Conservation (phyloP, 2,797 vertebrate genomes). For the Melanotaenia trifasciata region DNA sequence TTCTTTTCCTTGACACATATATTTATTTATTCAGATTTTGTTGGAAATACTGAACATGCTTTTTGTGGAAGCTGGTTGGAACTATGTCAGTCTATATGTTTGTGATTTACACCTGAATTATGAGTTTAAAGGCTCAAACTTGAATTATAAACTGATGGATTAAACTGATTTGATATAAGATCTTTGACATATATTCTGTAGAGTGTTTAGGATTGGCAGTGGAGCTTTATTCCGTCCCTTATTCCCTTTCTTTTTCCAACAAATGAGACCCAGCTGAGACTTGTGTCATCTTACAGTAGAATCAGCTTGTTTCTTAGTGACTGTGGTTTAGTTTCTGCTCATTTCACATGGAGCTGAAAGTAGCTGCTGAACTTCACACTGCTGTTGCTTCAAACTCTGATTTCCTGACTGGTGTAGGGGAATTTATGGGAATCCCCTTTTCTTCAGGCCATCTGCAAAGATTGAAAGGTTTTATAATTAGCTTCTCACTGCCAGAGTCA, state of each 20-base stretch:
- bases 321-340: background rate
- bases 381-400: background rate
- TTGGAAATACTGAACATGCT: background rate
- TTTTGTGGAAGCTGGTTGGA: background rate
- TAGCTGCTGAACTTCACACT: background rate
- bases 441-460: background rate
- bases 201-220: background rate
- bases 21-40: constrained; percentile 1
- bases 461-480: background rate
- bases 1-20: constrained; percentile 1
- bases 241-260: background rate
- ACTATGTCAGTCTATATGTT: too few species aligned
- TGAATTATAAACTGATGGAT: background rate
- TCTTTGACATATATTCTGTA: background rate
- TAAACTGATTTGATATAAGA: background rate
- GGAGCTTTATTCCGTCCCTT: constrained; percentile 3
- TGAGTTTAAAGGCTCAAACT: background rate
- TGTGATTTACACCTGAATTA: background rate
- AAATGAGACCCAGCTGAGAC: constrained; percentile 1
- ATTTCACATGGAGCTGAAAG: background rate
- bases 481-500: background rate
- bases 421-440: background rate
- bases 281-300: constrained; percentile 1
- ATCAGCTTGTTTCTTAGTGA: background rate
- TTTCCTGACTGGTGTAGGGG: background rate